Percentiles rank a stretch among this genome's conserved stretches.
Evolutionary conservation across 1,140 invertebrate genomes (phyloP).

Genomic region (Drosophila bifasciata): DNA sequence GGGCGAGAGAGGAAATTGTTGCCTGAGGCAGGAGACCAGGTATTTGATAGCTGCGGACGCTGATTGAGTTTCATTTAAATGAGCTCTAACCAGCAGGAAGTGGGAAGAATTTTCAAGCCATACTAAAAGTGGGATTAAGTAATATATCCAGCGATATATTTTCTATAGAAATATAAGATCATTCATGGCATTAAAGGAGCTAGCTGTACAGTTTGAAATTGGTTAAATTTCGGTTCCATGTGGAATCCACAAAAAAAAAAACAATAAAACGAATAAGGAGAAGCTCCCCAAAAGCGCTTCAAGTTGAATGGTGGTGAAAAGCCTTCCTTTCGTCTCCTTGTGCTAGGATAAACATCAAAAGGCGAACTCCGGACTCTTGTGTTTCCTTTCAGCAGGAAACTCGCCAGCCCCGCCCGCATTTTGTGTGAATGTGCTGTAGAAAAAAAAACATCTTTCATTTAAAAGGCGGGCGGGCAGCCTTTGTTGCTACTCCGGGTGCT

Average conservation of each 20-base stretch:
- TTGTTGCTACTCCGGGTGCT: slow-evolving; percentile 49
- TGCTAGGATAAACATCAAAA: slow-evolving; percentile 68
- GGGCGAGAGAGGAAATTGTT: slow-evolving; percentile 32
- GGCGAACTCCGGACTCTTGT: slow-evolving; percentile 39
- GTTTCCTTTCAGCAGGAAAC: slow-evolving; percentile 66
- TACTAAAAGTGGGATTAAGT: not conserved
- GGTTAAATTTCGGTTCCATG: not conserved
- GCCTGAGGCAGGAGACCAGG: slow-evolving; percentile 33
- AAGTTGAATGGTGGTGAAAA: slow-evolving; percentile 31
- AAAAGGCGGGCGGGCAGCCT: slow-evolving; percentile 46
- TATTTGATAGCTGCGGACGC: slow-evolving; percentile 27
- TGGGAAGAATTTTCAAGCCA: not conserved
- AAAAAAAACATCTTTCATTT: slow-evolving; percentile 65
- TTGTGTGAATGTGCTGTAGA: slow-evolving; percentile 45
- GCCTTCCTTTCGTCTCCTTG: slow-evolving; percentile 34
- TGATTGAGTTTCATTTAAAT: slow-evolving; percentile 25
- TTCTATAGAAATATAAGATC: not conserved
- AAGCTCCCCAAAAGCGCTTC: slow-evolving; percentile 21
- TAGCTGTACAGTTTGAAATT: too few relatives aligned
- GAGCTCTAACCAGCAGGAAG: slow-evolving; percentile 25
- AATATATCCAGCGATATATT: not conserved
- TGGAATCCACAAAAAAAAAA: slow-evolving; percentile 1
- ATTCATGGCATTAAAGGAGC: too few relatives aligned
- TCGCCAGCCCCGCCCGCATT: slow-evolving; percentile 40
- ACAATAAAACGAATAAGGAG: not conserved